phyloP scores from a whole-genome alignment of 53 echinoderm and acorn worm species.

The Temnopleurus reevesii region DNA sequence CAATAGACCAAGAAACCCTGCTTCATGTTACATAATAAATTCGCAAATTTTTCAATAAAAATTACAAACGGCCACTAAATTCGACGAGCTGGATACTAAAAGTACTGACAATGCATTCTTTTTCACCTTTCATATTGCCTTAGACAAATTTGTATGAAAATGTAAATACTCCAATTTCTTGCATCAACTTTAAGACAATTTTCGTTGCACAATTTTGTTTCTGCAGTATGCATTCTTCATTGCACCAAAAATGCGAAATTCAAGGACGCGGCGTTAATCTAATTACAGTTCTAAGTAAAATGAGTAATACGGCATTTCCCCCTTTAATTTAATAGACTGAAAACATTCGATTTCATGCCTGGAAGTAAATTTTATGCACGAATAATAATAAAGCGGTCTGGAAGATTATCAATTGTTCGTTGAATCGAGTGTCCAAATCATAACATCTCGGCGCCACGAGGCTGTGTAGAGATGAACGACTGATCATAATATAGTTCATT shows the following conservation, averaged over 20 bases:
- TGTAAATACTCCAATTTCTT: no score
- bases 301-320: not conserved
- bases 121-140: no score
- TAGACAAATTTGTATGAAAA: no score
- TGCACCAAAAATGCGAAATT: not conserved
- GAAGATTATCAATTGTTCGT: not conserved
- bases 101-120: no score
- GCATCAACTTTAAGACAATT: no score
- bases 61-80: no score
- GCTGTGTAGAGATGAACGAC: no score
- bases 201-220: not conserved
- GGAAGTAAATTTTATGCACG: not conserved
- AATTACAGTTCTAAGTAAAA: not conserved
- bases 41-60: no score
- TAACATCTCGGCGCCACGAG: not conserved
- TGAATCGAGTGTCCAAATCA: conserved; percentile 29
- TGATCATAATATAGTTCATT: not conserved
- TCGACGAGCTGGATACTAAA: no score
- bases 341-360: conserved; percentile 16
- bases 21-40: no score
- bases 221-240: not conserved
- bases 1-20: no score
- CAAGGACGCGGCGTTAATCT: not conserved
- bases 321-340: not conserved
- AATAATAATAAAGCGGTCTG: not conserved